Conservation (phyloP, 2,113 vertebrate species). For the Sciurus niger region DNA sequence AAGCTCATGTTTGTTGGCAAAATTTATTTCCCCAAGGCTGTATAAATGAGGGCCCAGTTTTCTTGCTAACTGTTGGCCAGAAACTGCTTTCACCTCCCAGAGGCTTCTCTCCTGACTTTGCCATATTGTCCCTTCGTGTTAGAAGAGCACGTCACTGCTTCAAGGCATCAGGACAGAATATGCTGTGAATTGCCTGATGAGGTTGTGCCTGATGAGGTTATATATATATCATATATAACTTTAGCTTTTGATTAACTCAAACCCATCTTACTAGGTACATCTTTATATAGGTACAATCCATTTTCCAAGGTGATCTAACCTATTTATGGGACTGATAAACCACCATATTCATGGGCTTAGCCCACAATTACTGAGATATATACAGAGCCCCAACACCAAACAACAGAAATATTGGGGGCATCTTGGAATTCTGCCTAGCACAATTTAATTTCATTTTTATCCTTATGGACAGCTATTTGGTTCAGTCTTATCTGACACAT, state of each 20-base stretch:
- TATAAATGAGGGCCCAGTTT: neutral
- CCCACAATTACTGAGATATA: neutral
- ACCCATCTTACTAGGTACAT: neutral
- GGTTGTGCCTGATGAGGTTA: neutral
- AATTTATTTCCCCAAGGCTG: neutral
- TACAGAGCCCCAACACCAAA: neutral
- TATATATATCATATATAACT: neutral
- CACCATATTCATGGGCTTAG: neutral
- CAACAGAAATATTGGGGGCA: neutral
- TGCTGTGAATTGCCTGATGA: neutral
- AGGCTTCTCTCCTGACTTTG: fast-evolving
- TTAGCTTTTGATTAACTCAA: neutral
- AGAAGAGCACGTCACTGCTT: neutral
- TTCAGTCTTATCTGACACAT: neutral
- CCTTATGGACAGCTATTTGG: neutral
- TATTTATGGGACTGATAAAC: neutral
- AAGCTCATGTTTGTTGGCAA: neutral
- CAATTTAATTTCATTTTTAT: neutral
- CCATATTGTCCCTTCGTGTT: neutral
- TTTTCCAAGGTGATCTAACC: neutral
- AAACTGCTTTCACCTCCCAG: fast-evolving
- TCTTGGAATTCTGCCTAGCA: neutral
- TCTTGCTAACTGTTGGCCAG: neutral
- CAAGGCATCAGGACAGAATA: neutral
- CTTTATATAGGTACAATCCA: neutral